phyloP scores from a whole-genome alignment of 2,797 vertebrate genomes.

The Crocidura indochinensis region DNA sequence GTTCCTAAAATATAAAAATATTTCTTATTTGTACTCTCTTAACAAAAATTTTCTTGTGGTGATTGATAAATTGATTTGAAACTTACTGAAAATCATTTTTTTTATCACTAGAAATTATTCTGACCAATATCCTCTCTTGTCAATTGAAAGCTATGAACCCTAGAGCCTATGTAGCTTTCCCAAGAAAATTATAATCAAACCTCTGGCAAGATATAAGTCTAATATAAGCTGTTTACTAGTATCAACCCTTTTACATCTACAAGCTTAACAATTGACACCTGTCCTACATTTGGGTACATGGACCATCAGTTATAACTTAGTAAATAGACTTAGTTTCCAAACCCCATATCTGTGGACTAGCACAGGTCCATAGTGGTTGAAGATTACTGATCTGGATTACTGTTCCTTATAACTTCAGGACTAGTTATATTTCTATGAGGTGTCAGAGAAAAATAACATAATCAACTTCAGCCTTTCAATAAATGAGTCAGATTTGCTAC shows the following conservation, averaged over 20 bases:
- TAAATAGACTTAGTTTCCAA: too few species aligned
- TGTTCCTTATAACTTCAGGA: slow-evolving; percentile 17
- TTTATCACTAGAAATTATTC: slow-evolving; percentile 10
- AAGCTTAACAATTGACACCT: too few species aligned
- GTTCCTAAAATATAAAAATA: slow-evolving; percentile 39
- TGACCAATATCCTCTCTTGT: not conserved
- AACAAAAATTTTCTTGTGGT: slow-evolving; percentile 35
- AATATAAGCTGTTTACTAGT: not conserved
- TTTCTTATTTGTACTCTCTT: not conserved
- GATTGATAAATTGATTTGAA: not conserved
- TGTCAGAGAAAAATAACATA: not conserved
- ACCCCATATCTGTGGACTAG: too few species aligned
- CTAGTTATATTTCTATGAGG: not conserved
- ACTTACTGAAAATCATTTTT: slow-evolving; percentile 16
- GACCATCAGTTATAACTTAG: too few species aligned
- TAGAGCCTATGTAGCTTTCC: not conserved
- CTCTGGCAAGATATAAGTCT: not conserved
- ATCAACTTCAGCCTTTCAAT: not conserved
- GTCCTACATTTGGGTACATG: too few species aligned
- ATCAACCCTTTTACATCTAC: not conserved
- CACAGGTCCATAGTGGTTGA: too few species aligned
- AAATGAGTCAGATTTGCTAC: slow-evolving; percentile 26
- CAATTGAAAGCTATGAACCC: not conserved
- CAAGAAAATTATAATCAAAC: not conserved
- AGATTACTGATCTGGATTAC: not conserved